Conservation (phyloP, 2,113 vertebrate species). For the Cricetomys ansorgei region DNA sequence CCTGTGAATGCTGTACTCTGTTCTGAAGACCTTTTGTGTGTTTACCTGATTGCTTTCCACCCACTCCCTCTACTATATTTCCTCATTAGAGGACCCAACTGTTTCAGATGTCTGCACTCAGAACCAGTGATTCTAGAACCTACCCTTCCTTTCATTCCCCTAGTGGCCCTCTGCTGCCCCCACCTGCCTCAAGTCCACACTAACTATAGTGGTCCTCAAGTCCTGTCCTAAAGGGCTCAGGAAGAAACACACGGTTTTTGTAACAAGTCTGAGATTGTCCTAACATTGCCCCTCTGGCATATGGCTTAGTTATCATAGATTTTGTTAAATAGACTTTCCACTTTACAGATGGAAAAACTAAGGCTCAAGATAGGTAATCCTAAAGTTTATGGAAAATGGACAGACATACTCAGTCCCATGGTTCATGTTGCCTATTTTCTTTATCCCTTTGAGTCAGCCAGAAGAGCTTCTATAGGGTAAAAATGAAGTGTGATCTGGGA, state of each 20-base stretch:
- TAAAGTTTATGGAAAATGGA: not conserved
- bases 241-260: not conserved
- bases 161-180: constrained; percentile 68
- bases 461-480: not conserved
- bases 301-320: not conserved
- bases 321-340: constrained; percentile 13
- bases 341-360: not conserved
- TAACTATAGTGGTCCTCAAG: not conserved
- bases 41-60: not conserved
- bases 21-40: not conserved
- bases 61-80: not conserved
- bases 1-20: not conserved
- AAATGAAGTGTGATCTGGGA: not conserved
- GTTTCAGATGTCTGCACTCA: not conserved
- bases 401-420: not conserved
- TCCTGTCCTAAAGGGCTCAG: not conserved
- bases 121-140: not conserved
- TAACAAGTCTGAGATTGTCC: not conserved
- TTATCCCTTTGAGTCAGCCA: not conserved
- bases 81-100: not conserved
- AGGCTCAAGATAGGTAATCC: not conserved
- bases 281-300: not conserved
- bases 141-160: not conserved
- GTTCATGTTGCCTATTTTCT: not conserved
- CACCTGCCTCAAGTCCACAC: constrained; percentile 60